Conservation (phyloP, 2,888 invertebrate genomes). For the Hyalella azteca region DNA sequence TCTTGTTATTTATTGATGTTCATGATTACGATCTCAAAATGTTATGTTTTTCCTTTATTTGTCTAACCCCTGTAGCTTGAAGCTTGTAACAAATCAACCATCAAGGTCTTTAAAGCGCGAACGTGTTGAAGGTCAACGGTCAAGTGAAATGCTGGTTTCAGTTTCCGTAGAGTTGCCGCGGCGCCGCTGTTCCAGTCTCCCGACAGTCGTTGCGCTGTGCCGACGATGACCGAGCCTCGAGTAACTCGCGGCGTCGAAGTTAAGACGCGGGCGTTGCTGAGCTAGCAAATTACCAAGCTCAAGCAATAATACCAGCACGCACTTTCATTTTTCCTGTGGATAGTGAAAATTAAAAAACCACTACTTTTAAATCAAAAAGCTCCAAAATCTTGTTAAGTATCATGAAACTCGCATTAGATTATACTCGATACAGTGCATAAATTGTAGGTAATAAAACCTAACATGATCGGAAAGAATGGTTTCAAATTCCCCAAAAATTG, state of each 20-base stretch:
- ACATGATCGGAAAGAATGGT: too few species aligned
- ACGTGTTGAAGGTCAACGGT: neutral
- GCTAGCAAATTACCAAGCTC: neutral
- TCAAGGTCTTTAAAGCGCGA: constrained; percentile 7
- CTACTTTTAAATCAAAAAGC: neutral
- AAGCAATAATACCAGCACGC: neutral
- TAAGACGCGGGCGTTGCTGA: neutral
- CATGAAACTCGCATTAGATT: too few species aligned
- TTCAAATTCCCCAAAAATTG: too few species aligned
- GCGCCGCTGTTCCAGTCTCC: constrained; percentile 2
- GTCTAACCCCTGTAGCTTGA: too few species aligned
- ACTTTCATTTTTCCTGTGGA: neutral
- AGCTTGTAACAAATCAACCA: constrained; percentile 9
- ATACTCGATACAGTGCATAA: too few species aligned
- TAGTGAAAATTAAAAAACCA: neutral
- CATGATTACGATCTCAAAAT: too few species aligned
- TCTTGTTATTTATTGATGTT: too few species aligned
- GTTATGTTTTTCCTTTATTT: too few species aligned
- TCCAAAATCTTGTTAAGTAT: too few species aligned
- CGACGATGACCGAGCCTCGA: neutral
- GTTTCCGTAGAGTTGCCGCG: constrained; percentile 17
- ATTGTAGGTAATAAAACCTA: too few species aligned
- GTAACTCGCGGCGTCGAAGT: neutral
- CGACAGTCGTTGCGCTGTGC: neutral
- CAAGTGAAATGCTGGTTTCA: neutral